These are phyloP conservation scores for Pelosia muscerda DNA, from an alignment of 2,888 invertebrate genomes.

Conservation along the genomic window DNA sequence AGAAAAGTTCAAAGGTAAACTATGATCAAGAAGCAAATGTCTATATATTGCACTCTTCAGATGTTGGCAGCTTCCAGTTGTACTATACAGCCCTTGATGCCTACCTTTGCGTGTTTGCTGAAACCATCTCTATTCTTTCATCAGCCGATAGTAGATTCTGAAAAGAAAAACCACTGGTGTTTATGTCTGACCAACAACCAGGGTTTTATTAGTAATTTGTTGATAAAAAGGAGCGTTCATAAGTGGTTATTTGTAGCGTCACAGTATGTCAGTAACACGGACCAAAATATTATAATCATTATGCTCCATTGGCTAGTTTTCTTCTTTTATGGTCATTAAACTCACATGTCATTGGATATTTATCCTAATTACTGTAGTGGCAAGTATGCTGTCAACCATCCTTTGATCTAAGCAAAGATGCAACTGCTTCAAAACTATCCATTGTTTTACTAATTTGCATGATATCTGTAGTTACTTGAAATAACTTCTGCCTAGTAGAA, in stretches of 20 bases:
- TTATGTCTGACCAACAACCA: constrained; percentile 91
- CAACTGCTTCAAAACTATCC: neutral
- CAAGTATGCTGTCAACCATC: too few species aligned
- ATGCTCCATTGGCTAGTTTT: constrained; percentile 62
- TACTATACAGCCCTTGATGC: constrained; percentile 67
- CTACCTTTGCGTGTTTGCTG: constrained; percentile 78
- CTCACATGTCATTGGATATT: neutral
- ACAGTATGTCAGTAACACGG: constrained; percentile 85
- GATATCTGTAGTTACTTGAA: neutral
- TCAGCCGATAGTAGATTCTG: constrained; percentile 88
- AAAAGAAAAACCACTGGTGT: constrained; percentile 97
- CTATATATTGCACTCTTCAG: constrained; percentile 57
- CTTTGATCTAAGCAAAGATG: neutral
- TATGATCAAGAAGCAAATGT: constrained; percentile 40
- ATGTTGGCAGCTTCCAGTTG: constrained; percentile 67
- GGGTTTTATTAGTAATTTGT: constrained; percentile 87
- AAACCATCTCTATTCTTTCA: constrained; percentile 77
- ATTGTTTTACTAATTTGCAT: neutral
- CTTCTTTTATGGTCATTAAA: neutral
- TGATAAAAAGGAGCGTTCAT: constrained; percentile 84
- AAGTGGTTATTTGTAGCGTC: constrained; percentile 82
- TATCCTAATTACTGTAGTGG: neutral
- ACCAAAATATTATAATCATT: constrained; percentile 83
- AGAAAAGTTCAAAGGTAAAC: constrained; percentile 73
- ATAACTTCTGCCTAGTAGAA: neutral